Evolutionary conservation across 2,113 vertebrate species (phyloP).

Genomic region (Atractosteus spatula): DNA sequence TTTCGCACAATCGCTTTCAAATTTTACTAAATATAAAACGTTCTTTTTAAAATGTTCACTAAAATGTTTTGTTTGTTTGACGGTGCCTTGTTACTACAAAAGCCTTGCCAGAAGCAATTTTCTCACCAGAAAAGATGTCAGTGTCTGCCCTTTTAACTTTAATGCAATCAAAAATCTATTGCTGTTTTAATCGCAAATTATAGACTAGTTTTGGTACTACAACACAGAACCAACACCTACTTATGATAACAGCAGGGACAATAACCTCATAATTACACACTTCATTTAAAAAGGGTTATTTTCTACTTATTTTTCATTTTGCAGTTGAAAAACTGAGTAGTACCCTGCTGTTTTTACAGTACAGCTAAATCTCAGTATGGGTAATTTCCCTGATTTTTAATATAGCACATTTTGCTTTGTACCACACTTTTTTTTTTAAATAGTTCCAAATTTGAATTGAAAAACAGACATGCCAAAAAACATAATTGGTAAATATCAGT

Average conservation of each 20-base stretch:
- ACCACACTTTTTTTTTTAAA: too few species aligned
- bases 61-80: too few species aligned
- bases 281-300: slow-evolving; percentile 9
- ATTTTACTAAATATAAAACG: too few species aligned
- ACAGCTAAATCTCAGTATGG: not conserved
- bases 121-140: too few species aligned
- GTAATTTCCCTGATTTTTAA: slow-evolving; percentile 6
- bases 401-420: not conserved
- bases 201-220: not conserved
- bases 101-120: not conserved
- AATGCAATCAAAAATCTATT: not conserved
- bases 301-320: not conserved
- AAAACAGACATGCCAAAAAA: too few species aligned
- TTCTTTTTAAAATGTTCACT: too few species aligned
- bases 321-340: not conserved
- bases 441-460: too few species aligned
- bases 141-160: not conserved
- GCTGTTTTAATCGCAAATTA: slow-evolving; percentile 3
- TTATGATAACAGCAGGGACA: not conserved
- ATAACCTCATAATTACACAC: not conserved
- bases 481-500: too few species aligned
- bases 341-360: not conserved
- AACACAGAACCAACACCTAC: not conserved
- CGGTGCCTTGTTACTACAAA: too few species aligned
- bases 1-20: too few species aligned